Conservation (phyloP, 2,888 invertebrate genomes). For the Trissonchulus sp. region DNA sequence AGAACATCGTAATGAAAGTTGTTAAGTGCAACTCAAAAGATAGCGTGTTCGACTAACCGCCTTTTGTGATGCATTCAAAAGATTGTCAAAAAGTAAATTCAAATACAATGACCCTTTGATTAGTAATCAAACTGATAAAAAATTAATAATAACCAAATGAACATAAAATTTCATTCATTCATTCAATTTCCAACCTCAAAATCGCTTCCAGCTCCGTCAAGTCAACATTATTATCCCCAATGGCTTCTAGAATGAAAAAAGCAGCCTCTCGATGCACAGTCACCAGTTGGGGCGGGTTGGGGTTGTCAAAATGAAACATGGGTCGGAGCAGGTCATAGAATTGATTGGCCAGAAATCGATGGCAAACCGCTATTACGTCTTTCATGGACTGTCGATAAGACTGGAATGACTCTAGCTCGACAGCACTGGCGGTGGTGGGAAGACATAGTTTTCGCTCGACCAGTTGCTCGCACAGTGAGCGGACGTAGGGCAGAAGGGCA, state of each 20-base stretch:
- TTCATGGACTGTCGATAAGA: not conserved
- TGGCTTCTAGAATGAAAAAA: not conserved
- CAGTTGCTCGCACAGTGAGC: not conserved
- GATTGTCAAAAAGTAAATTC: too few relatives aligned
- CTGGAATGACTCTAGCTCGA: not conserved
- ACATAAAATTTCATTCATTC: too few relatives aligned
- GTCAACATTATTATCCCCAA: not conserved
- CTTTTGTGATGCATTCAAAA: too few relatives aligned
- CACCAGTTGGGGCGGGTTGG: not conserved
- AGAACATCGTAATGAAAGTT: too few relatives aligned
- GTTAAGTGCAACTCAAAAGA: too few relatives aligned
- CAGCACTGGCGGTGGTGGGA: not conserved
- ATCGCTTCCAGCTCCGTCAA: not conserved
- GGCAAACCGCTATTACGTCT: not conserved
- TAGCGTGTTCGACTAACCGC: too few relatives aligned
- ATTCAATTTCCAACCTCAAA: too few relatives aligned
- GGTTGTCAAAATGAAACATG: not conserved
- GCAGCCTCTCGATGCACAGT: not conserved
- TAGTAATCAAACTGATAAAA: too few relatives aligned
- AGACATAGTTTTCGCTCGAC: not conserved
- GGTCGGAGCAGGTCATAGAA: not conserved
- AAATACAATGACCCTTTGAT: too few relatives aligned
- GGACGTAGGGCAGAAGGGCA: not conserved
- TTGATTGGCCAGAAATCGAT: not conserved
- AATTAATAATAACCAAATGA: too few relatives aligned